Percentiles rank a stretch among this genome's conserved stretches.
Conservation (phyloP, 2,797 vertebrate genomes). For the Avahi laniger region DNA sequence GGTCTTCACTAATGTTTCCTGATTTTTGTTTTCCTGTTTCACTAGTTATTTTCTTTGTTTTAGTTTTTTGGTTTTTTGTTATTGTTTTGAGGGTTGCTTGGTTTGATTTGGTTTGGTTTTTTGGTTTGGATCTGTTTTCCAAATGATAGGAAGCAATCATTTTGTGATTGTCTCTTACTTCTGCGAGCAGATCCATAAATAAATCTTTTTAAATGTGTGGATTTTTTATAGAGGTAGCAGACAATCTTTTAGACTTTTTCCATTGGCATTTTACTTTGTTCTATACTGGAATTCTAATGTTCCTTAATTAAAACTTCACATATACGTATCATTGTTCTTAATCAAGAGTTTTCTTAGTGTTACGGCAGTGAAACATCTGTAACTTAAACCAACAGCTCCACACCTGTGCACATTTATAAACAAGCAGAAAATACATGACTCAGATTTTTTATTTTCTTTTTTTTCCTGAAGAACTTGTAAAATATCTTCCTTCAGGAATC, state of each 20-base stretch:
- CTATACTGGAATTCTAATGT: constrained; percentile 16
- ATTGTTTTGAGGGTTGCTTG: not conserved
- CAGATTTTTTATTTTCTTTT: not conserved
- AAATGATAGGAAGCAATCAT: not conserved
- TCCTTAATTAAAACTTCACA: constrained; percentile 1
- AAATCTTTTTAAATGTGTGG: constrained; percentile 38
- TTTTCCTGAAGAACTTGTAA: not conserved
- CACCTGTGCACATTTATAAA: not conserved
- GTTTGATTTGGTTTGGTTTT: not conserved
- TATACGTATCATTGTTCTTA: not conserved
- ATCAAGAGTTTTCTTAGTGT: not conserved
- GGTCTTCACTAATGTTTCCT: not conserved
- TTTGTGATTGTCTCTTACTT: constrained; percentile 50
- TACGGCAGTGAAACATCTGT: not conserved
- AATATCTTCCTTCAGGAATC: constrained; percentile 29
- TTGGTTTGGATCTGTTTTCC: not conserved
- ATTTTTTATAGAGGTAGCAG: not conserved
- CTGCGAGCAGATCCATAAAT: not conserved
- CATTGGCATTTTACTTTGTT: not conserved
- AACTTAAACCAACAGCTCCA: not conserved
- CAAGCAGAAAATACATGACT: not conserved
- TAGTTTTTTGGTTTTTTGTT: not conserved
- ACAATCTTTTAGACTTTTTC: constrained; percentile 36
- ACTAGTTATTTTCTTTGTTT: not conserved
- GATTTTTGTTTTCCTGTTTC: constrained; percentile 10